Conservation (phyloP, 92 coral and sea anemone species). For the Palythoa heliodiscus region DNA sequence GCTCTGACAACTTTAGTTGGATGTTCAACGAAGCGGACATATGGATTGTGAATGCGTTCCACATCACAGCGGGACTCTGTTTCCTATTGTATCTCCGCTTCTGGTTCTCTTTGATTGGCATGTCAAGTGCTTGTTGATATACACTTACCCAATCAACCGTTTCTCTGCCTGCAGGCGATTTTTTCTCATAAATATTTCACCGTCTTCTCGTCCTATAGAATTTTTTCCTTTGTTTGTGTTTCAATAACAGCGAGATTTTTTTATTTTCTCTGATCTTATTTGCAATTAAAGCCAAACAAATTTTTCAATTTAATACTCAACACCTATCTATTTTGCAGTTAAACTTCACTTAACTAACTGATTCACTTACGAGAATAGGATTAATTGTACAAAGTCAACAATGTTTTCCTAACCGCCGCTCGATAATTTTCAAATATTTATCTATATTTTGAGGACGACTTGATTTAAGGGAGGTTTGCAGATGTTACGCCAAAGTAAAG, state of each 20-base stretch:
- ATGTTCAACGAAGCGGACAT: conserved; percentile 88
- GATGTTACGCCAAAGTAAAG: conserved; percentile 80
- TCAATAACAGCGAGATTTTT: conserved; percentile 72
- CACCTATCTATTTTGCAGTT: conserved; percentile 13
- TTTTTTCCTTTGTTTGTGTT: conserved; percentile 88
- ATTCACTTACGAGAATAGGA: conserved; percentile 51
- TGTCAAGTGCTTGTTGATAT: conserved; percentile 83
- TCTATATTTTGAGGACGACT: conserved; percentile 74
- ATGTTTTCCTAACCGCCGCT: conserved; percentile 71
- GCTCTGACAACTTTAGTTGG: conserved; percentile 68
- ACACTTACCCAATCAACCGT: conserved; percentile 84
- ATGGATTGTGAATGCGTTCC: conserved; percentile 60
- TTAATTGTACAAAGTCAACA: conserved; percentile 84
- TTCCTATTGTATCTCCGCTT: conserved; percentile 91
- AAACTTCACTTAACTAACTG: background rate
- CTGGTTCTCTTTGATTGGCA: conserved; percentile 91
- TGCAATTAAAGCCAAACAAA: conserved; percentile 79
- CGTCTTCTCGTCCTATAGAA: conserved; percentile 88
- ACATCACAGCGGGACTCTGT: conserved; percentile 78
- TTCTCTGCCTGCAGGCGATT: conserved; percentile 83
- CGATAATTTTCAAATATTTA: conserved; percentile 92
- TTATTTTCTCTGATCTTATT: conserved; percentile 80
- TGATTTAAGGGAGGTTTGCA: conserved; percentile 91
- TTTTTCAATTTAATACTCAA: conserved; percentile 32
- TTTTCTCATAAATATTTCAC: conserved; percentile 90